Conservation (phyloP, 2,113 vertebrate genomes). For the Cercopithecus mona region DNA sequence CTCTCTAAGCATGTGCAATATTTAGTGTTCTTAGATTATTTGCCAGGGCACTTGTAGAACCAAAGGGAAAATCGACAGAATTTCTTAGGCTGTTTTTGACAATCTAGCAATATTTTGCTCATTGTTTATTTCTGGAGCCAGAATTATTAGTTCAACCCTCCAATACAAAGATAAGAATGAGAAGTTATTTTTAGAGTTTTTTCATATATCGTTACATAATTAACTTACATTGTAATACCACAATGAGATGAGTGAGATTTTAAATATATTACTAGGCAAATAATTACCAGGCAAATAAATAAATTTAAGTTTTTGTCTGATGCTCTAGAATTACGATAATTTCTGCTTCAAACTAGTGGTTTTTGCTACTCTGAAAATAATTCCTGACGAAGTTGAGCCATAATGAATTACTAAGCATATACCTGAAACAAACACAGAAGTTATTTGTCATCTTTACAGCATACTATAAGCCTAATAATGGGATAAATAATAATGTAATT, state of each 20-base stretch:
- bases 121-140: neutral
- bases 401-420: neutral
- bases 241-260: neutral
- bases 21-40: neutral
- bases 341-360: neutral
- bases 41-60: neutral
- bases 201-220: neutral
- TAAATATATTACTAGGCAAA: neutral
- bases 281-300: neutral
- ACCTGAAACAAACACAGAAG: neutral
- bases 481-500: slow-evolving; percentile 46
- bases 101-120: neutral
- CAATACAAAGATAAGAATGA: neutral
- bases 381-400: neutral
- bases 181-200: neutral
- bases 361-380: slow-evolving; percentile 25
- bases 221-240: neutral
- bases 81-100: neutral
- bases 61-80: neutral
- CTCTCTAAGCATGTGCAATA: neutral
- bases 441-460: neutral
- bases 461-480: neutral
- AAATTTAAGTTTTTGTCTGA: neutral
- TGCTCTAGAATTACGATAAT: neutral
- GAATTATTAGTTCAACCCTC: neutral